A percentile compares a stretch with the other conserved stretches of the same genome.
Evolutionary conservation across 2,113 vertebrate species (phyloP).

Genomic region (Ciconia maguari): DNA sequence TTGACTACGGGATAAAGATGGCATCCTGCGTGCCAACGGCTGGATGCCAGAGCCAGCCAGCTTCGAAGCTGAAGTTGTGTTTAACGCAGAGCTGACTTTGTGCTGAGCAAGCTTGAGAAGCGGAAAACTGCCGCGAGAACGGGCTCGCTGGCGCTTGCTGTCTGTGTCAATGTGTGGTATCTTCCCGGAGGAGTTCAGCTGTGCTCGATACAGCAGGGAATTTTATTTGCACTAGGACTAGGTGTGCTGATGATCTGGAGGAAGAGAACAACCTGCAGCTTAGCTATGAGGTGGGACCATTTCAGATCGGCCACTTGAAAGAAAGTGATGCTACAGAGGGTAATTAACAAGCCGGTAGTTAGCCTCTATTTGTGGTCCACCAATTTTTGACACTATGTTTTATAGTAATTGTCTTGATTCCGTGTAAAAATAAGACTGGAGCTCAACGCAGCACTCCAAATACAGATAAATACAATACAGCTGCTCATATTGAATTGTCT

Average conservation of each 20-base stretch:
- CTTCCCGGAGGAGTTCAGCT: not conserved
- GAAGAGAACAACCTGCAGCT: not conserved
- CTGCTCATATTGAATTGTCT: not conserved
- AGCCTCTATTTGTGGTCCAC: not conserved
- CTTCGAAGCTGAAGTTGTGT: not conserved
- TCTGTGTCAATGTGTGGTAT: accelerated
- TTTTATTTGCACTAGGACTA: accelerated
- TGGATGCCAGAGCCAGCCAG: not conserved
- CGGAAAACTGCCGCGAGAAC: not conserved
- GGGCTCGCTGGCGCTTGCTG: not conserved
- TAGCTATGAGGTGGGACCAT: no score
- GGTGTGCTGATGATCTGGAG: not conserved
- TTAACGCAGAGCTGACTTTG: not conserved
- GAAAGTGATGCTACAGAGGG: not conserved
- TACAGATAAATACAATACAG: not conserved
- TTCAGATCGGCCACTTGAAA: not conserved
- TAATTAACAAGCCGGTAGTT: not conserved
- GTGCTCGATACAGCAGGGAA: accelerated
- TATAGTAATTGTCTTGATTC: not conserved
- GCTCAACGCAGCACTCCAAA: not conserved
- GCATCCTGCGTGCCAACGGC: accelerated
- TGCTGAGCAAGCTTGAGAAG: not conserved
- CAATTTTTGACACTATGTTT: not conserved
- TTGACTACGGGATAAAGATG: not conserved
- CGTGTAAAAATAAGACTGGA: not conserved